Evolutionary conservation across 2,888 invertebrate species (phyloP).

Genomic region (Nysson spinosus): DNA sequence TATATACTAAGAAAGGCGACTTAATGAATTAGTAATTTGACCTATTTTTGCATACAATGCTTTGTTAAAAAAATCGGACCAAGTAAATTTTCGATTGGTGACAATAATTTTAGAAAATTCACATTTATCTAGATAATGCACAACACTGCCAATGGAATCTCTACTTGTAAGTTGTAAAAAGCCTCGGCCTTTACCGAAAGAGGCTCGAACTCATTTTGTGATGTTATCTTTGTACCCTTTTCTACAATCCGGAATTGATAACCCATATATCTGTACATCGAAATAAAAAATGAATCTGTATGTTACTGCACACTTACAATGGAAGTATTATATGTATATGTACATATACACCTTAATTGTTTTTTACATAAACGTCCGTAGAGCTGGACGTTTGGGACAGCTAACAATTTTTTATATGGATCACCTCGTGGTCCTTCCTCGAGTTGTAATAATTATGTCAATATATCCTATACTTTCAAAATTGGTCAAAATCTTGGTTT

Average conservation of each 20-base stretch:
- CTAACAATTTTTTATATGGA: too few relatives aligned
- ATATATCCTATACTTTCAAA: too few relatives aligned
- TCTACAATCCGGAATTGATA: constrained; percentile 41
- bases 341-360: constrained; percentile 55
- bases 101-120: background rate
- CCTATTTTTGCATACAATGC: too few relatives aligned
- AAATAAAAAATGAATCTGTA: constrained; percentile 53
- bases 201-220: constrained; percentile 27
- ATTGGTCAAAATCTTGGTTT: too few relatives aligned
- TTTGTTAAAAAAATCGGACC: too few relatives aligned
- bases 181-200: constrained; percentile 37
- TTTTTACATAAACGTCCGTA: too few relatives aligned
- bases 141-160: constrained; percentile 30
- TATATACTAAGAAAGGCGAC: too few relatives aligned
- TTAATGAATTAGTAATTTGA: too few relatives aligned
- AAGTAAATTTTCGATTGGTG: background rate
- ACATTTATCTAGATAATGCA: constrained; percentile 14
- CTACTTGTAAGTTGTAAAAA: constrained; percentile 23
- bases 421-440: too few relatives aligned
- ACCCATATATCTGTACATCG: constrained; percentile 57
- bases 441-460: too few relatives aligned
- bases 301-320: constrained; percentile 54
- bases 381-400: constrained; percentile 4
- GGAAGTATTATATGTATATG: too few relatives aligned
- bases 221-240: constrained; percentile 52